These are phyloP conservation scores for Teinopalpus imperialis DNA, from an alignment of 2,888 invertebrate species.

Conservation along the genomic window DNA sequence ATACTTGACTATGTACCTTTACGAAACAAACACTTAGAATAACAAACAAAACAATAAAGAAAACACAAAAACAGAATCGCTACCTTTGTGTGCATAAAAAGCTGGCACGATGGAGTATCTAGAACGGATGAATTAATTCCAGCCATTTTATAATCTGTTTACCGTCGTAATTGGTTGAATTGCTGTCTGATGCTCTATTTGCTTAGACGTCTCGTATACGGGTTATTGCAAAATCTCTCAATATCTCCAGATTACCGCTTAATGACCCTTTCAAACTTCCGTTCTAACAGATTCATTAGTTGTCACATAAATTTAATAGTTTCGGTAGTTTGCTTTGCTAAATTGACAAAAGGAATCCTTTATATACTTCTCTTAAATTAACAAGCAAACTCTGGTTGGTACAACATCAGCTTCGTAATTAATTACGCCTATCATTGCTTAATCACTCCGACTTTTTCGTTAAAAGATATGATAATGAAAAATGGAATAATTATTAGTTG, in stretches of 20 bases:
- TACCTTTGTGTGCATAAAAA: slow-evolving; percentile 8
- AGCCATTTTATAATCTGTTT: slow-evolving; percentile 42
- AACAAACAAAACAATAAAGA: too few species aligned
- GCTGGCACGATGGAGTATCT: slow-evolving; percentile 9
- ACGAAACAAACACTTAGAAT: too few species aligned
- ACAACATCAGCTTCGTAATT: neutral
- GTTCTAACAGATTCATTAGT: neutral
- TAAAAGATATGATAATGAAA: too few species aligned
- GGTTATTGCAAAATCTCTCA: slow-evolving; percentile 22
- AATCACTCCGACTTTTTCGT: too few species aligned
- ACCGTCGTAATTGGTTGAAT: slow-evolving; percentile 41
- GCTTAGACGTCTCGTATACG: slow-evolving; percentile 27
- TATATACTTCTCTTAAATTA: slow-evolving; percentile 3
- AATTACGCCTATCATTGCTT: too few species aligned
- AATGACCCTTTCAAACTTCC: slow-evolving; percentile 6
- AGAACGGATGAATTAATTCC: slow-evolving; percentile 42
- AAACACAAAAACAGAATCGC: neutral
- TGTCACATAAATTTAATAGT: slow-evolving; percentile 5
- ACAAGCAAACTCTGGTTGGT: neutral
- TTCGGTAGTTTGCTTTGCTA: neutral
- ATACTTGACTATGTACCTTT: too few species aligned
- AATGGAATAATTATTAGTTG: too few species aligned
- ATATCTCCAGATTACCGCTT: slow-evolving; percentile 1
- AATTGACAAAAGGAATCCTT: slow-evolving; percentile 6
- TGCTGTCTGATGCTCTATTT: slow-evolving; percentile 35